Base-by-base conservation (phyloP, 2,888 invertebrate genomes). In the Acheta domesticus region DNA sequence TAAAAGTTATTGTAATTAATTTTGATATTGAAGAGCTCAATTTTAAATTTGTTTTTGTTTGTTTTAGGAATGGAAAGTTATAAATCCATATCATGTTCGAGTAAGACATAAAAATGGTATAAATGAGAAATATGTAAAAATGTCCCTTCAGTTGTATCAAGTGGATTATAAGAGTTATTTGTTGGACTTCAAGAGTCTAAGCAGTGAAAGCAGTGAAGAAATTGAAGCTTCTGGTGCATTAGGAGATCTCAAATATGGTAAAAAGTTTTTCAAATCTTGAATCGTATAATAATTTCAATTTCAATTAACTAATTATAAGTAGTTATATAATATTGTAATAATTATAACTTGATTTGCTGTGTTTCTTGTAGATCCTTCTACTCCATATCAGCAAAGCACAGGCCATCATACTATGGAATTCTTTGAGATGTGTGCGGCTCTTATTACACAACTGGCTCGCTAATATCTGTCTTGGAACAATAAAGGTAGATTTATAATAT, bases 371-470 rank as follows among this genome's bases (percentile, higher is more conserved):
- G n/a, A 36, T 75, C 23, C 76, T 75, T 19, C 11, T 21, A 21
- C 11, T 75, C 23, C 5, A 21, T 20, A 21, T 21, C 76, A 82
- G 82, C 86, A 82, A 84, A 87, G 76, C 48, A 83, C 84, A n/a
- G 95, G 95, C 0, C 98, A 99, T 86, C 97, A 98, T 87, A 99
- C 99, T 2, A 97, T 99, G 96, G 99, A 99, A 89, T 99, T 99
- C 89, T 99, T 99, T 86, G 99, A 99, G 89, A 99, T 99, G 98
- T 99, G 99, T 88, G 98, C 99, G 23, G 96, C 97, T 3, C 90
- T 99, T 76, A 99, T 99, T 84, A 98, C 98, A 82, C 98, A 99
- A 84, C 89, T 99, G 82, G 99, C 99, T 49, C 94, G 98, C 88
- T 98, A 91, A 88, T 74, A 12, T 36, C 36, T 5, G 19, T 36